Evolutionary conservation across 2,797 vertebrate species (phyloP), one percentile per base, ranked within the genome.

Genomic region (Sebastes melanostomus): DNA sequence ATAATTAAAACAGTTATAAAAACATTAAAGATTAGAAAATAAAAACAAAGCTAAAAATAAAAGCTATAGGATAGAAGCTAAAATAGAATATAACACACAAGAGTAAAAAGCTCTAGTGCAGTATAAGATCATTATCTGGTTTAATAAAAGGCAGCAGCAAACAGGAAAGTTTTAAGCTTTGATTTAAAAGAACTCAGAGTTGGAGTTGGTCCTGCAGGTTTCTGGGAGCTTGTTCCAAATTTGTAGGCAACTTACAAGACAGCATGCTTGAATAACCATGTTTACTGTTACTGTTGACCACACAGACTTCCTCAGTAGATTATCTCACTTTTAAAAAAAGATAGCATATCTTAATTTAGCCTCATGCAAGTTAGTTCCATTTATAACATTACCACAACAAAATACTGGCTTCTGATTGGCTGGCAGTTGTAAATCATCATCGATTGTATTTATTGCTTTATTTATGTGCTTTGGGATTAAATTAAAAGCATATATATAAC

Each of bases 201-300:
- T 38, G 36, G 36, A 38, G 34, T 36, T 36, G 36, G 36, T 38
- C 36, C 4, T 13, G 36, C 36, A 38, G 36, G 0, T 38, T 38
- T 38, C 36, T 13, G 36, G 36, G 36, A 38, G 36, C 12, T 38
- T 38, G 36, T 38, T 38, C 36, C 36, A 38, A 1, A 38, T 38
- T 42, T 38, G 3, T 38, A 38, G 1, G 2, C 36, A 38, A 38
- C 14, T 88, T 83, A 13, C 1, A 61, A 8, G 81, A 52, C 62
- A 81, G 36, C 85, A 24, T 58, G 78, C 29, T 73, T 76, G 66
- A 38, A 22, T 27, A 69, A 81, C 6, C 72, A 8, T 81, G 82
- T 87, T 89, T 62, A 79, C 78, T 86, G 22, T n/a, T 18, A 56
- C 58, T 67, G 24, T 20, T 73, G 42, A 69, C 13, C 59, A 42